Evolutionary conservation across 2,113 vertebrate species (phyloP).

Genomic region (Alligator sinensis): DNA sequence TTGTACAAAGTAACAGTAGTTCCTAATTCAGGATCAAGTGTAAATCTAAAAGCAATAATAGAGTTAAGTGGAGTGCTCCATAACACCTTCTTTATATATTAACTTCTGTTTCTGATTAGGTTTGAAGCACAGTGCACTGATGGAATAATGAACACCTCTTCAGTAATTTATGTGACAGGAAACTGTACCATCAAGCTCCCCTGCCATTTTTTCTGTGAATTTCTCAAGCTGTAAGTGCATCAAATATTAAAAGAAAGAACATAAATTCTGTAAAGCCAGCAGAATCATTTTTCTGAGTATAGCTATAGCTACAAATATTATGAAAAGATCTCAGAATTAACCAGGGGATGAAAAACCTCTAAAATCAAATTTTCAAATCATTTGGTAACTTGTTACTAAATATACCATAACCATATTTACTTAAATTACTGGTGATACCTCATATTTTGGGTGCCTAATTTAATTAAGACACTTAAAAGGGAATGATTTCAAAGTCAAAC

Average conservation of each 20-base stretch:
- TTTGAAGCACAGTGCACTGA: conserved; percentile 33
- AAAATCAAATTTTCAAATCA: neutral
- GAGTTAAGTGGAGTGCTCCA: neutral
- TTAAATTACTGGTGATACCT: neutral
- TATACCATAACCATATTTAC: neutral
- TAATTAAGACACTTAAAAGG: neutral
- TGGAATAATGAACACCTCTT: conserved; percentile 44
- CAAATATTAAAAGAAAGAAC: conserved; percentile 40
- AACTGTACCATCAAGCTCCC: conserved; percentile 65
- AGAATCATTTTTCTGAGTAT: neutral
- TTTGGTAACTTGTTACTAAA: neutral
- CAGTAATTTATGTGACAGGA: conserved; percentile 70
- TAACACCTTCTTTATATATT: neutral
- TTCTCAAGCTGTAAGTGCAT: conserved; percentile 61
- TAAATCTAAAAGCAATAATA: conserved; percentile 46
- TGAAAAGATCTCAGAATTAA: neutral
- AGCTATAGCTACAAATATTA: neutral
- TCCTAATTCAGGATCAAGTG: conserved; percentile 11
- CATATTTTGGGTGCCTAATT: neutral
- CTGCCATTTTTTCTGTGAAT: conserved; percentile 53
- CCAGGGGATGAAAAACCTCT: neutral
- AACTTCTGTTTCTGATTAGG: conserved; percentile 70
- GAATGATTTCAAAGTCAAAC: neutral
- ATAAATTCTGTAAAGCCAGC: conserved; percentile 37
- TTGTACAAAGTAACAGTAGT: neutral